Base-by-base conservation (phyloP, 2,888 invertebrate genomes). In the Parochlus steinenii region DNA sequence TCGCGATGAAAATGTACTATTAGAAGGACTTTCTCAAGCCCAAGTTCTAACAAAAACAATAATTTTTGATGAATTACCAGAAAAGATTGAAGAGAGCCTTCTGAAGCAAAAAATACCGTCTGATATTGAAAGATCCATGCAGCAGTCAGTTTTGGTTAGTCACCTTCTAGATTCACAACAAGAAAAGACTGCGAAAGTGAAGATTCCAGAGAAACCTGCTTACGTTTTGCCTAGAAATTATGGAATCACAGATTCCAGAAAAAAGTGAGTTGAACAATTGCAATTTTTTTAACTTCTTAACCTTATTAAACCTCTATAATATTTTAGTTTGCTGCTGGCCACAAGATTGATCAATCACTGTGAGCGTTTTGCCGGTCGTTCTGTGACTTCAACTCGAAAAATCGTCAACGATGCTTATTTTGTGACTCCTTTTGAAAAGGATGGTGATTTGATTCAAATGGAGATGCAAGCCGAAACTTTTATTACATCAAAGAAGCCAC, bases 21-120 rank as follows among this genome's bases (percentile, higher is more conserved):
- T 81, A 16, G 71, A 74, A 56, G 89, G 86, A 8, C 48, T 78
- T 33, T 53, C 65, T 2, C 89, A 90, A 61, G 83, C 83, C 1
- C 74, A 80, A 58, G 59, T 76, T n/a, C 57, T 90, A 5, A 81
- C 82, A 3, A 89, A 89, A 50, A 71, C 82, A 2, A 56, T 83
- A 4, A 62, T 70, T 39, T 58, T 71, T 42, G 57, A 69, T 26
- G 65, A 58, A 39, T 58, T 82, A 33, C 80, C 81, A 1, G 58
- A 65, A 6, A 61, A 57, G 42, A 58, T 77, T 36, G 62, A 70
- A 48, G 64, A 68, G 37, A 48, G 62, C 4, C 58, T 66, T 8
- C 50, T 55, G 23, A 48, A 67, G 33, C 41, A 53, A 6, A 58
- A 69, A 42, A 58, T 70, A 1, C 62, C 67, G 0, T 57, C 59